Percentiles rank a stretch among this genome's conserved stretches.
Evolutionary conservation across 2,113 vertebrate genomes (phyloP).

Genomic region (Hoplias malabaricus): DNA sequence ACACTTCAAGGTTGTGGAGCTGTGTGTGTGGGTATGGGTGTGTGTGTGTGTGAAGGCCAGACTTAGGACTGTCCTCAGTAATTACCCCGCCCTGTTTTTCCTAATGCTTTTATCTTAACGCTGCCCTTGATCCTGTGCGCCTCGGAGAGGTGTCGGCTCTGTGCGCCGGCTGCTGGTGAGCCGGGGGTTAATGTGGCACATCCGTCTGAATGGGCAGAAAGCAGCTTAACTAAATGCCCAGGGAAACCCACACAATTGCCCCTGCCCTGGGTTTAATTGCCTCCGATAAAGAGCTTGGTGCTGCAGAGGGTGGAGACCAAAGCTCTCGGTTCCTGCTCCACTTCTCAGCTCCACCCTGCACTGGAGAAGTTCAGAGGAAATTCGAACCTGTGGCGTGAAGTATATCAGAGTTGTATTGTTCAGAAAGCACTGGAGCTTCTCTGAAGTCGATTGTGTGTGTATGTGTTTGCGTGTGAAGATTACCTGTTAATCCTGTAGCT

Average conservation of each 20-base stretch:
- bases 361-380: background rate
- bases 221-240: conserved; percentile 32
- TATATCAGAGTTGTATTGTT: too few relatives aligned
- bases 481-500: too few relatives aligned
- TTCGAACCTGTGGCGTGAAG: too few relatives aligned
- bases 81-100: conserved; percentile 30
- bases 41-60: conserved; percentile 17
- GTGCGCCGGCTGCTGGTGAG: conserved; percentile 34
- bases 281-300: conserved; percentile 47
- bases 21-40: background rate
- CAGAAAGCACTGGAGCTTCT: too few relatives aligned
- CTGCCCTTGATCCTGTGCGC: conserved; percentile 42
- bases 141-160: conserved; percentile 6
- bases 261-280: conserved; percentile 46
- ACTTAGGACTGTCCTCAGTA: conserved; percentile 34
- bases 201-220: conserved; percentile 33
- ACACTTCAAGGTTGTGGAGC: too few relatives aligned
- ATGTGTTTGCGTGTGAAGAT: too few relatives aligned
- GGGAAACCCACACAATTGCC: conserved; percentile 47
- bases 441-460: too few relatives aligned
- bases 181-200: conserved; percentile 35
- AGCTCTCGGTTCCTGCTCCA: conserved; percentile 1
- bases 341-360: conserved; percentile 20
- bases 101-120: conserved; percentile 37
- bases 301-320: background rate